Evolutionary conservation across 1,140 invertebrate genomes (phyloP).

Genomic region (Polypedilum vanderplanki): DNA sequence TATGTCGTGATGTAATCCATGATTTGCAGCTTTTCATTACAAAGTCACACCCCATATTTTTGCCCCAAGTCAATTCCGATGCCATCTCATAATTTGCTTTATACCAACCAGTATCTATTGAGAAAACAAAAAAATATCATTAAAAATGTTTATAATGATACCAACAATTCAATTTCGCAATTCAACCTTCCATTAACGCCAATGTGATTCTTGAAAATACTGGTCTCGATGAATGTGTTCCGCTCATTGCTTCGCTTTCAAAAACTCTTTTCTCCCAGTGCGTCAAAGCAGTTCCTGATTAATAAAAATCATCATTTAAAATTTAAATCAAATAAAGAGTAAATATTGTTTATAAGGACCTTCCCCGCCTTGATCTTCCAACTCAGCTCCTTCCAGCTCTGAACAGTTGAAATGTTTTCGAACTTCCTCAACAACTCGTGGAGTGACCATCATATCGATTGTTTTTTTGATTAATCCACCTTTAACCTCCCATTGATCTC

Average conservation of each 20-base stretch:
- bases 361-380: constrained; percentile 96
- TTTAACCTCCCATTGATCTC: constrained; percentile 78
- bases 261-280: constrained; percentile 99
- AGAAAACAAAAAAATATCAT: background rate
- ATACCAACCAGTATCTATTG: constrained; percentile 89
- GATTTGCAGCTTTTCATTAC: constrained; percentile 91
- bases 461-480: constrained; percentile 64
- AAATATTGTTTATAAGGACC: constrained; percentile 39
- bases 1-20: constrained; percentile 71
- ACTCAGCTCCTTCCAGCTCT: constrained; percentile 87
- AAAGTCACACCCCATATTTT: constrained; percentile 86
- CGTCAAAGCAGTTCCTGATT: constrained; percentile 74
- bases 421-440: constrained; percentile 77
- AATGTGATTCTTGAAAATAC: constrained; percentile 94
- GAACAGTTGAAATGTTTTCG: constrained; percentile 86
- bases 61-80: constrained; percentile 83
- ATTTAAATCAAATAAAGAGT: too few relatives aligned
- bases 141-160: too few relatives aligned
- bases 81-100: constrained; percentile 84
- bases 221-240: constrained; percentile 97
- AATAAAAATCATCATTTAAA: too few relatives aligned
- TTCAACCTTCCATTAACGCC: constrained; percentile 77
- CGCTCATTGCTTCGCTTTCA: constrained; percentile 99
- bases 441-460: constrained; percentile 88
- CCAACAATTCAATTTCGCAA: background rate